Evolutionary conservation across 2,888 invertebrate species (phyloP).

Genomic region (Pterobdella sp.): DNA sequence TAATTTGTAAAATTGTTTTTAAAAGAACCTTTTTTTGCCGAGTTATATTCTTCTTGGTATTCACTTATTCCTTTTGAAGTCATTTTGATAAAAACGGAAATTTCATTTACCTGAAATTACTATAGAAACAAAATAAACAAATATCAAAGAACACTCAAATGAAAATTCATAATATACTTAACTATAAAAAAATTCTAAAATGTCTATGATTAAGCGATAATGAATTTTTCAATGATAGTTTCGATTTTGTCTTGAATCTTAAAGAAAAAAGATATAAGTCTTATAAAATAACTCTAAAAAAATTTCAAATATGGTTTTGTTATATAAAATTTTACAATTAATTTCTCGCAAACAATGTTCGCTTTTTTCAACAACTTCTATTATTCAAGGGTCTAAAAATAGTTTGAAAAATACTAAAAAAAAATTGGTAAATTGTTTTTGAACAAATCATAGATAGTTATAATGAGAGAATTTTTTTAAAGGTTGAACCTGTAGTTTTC

Average conservation of each 20-base stretch:
- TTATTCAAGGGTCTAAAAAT: background rate
- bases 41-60: constrained; percentile 26
- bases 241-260: no score
- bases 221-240: no score
- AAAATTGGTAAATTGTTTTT: background rate
- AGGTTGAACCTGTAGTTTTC: constrained; percentile 34
- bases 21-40: background rate
- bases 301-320: background rate
- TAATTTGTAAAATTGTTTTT: background rate
- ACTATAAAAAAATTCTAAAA: no score
- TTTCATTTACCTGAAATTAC: background rate
- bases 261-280: background rate
- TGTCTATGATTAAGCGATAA: no score
- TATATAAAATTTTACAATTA: background rate
- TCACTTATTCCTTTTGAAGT: constrained; percentile 16
- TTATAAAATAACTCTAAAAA: background rate
- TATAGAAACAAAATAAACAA: constrained; percentile 2
- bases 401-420: background rate
- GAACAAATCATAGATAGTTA: background rate
- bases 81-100: background rate
- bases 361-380: background rate
- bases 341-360: background rate
- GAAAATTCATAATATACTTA: no score
- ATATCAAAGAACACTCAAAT: no score
- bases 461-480: background rate